Evolutionary conservation across 2,888 invertebrate genomes (phyloP), one percentile per base, ranked within the genome.

Genomic region (Bhutanitis thaidina): DNA sequence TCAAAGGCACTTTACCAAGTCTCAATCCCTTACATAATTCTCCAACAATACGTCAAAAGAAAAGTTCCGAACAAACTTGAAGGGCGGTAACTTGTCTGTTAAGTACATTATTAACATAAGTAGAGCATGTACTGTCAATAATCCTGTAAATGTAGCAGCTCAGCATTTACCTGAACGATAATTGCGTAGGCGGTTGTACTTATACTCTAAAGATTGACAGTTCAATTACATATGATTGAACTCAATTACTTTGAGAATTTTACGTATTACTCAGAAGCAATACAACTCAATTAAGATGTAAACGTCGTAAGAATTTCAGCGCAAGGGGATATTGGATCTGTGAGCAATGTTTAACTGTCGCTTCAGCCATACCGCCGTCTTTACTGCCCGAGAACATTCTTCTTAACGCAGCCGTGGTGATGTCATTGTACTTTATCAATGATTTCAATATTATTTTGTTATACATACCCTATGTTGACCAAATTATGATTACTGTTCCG

Each of bases 281-380:
- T 45, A 16, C 40, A 16, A 27, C 27, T 48, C 35, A 48, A 40
- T 48, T 48, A 41, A 41, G 41, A 29, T 29, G 40, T 48, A 41
- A 36, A 27, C 8, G 9, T 25, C 25, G 35, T 25, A 27, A n/a
- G n/a, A n/a, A 48, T 41, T 41, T 48, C 25, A 48, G 41, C 48
- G 48, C 40, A 12, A 25, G 13, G 27, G 39, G 39, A 27, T 40
- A 40, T 39, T 27, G 40, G 35, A 16, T 40, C 40, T 40, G 40
- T 9, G 27, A 35, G 29, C 14, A 29, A 29, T 16, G 12, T 40
- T n/a, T 48, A 40, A 12, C 30, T 40, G 16, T 32, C 45, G 44
- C 37, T 45, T 20, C 41, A 59, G 65, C 68, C 65, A 74, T 79
- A 64, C 74, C 77, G 78, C 69, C 77, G 81, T 81, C 79, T 82